Evolutionary conservation across 2,113 vertebrate species (phyloP).

Genomic region (Heteronetta atricapilla): DNA sequence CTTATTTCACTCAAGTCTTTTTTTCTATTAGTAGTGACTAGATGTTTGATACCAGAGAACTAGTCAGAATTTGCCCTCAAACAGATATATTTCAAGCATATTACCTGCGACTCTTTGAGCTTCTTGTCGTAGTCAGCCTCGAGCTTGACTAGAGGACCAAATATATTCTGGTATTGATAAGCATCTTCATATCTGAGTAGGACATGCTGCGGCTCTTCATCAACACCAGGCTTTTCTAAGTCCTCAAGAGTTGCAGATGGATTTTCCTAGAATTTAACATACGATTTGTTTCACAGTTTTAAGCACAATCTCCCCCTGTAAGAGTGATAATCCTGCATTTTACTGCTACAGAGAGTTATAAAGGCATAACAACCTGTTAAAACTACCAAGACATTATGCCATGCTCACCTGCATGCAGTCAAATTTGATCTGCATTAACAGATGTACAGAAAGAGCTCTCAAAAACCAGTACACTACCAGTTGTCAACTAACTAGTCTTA

Average conservation of each 20-base stretch:
- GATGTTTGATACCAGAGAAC: neutral
- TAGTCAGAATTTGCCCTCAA: neutral
- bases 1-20: neutral
- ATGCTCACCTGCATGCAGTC: neutral
- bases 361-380: neutral
- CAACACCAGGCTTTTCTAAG: slow-evolving; percentile 96
- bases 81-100: neutral
- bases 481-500: neutral
- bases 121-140: slow-evolving; percentile 99
- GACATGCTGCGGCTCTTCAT: slow-evolving; percentile 97
- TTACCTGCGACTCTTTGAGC: slow-evolving; percentile 98
- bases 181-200: slow-evolving; percentile 96
- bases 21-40: neutral
- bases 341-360: neutral
- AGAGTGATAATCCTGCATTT: fast-evolving
- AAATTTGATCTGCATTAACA: neutral
- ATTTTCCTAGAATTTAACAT: slow-evolving; percentile 84
- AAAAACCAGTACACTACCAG: neutral
- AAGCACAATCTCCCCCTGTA: neutral
- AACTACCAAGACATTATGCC: neutral
- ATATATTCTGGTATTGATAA: slow-evolving; percentile 99
- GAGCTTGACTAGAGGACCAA: slow-evolving; percentile 96
- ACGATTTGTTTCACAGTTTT: neutral
- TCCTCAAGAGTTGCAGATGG: slow-evolving; percentile 95
- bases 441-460: neutral